Evolutionary conservation across 2,888 invertebrate genomes (phyloP).

Genomic region (Agelastica alni): DNA sequence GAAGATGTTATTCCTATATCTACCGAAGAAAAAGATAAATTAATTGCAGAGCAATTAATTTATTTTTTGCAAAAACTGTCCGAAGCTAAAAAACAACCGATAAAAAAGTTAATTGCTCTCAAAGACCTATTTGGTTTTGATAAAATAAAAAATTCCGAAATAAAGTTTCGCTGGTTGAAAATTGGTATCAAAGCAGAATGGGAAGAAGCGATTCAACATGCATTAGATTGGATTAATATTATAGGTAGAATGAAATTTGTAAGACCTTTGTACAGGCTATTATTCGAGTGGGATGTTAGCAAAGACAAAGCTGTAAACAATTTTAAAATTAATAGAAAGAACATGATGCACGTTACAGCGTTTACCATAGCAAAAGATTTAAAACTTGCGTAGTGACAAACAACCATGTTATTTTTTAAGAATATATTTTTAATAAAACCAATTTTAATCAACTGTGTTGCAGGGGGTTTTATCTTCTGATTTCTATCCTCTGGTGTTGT

Average conservation of each 20-base stretch:
- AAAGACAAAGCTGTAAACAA: constrained; percentile 71
- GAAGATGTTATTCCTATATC: constrained; percentile 56
- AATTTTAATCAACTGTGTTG: too few species aligned
- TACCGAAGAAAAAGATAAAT: constrained; percentile 61
- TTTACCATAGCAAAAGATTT: constrained; percentile 78
- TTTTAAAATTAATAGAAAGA: constrained; percentile 68
- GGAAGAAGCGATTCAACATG: constrained; percentile 66
- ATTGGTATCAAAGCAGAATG: constrained; percentile 77
- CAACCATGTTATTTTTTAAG: neutral
- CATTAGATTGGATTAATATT: constrained; percentile 77
- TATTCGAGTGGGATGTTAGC: constrained; percentile 78
- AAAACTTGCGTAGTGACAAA: constrained; percentile 51
- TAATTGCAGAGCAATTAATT: constrained; percentile 66
- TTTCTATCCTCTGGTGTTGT: too few species aligned
- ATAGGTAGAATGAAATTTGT: constrained; percentile 93
- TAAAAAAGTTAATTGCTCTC: constrained; percentile 65
- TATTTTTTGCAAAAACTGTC: constrained; percentile 73
- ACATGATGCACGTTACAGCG: constrained; percentile 85
- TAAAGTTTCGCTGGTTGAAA: constrained; percentile 77
- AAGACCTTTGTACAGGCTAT: constrained; percentile 83
- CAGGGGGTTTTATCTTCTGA: too few species aligned
- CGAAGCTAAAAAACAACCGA: constrained; percentile 58
- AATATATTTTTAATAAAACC: neutral
- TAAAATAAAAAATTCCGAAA: constrained; percentile 74
- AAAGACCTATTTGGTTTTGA: constrained; percentile 69